Evolutionary conservation across 2,113 vertebrate species (phyloP).

Genomic region (Proteles cristata): DNA sequence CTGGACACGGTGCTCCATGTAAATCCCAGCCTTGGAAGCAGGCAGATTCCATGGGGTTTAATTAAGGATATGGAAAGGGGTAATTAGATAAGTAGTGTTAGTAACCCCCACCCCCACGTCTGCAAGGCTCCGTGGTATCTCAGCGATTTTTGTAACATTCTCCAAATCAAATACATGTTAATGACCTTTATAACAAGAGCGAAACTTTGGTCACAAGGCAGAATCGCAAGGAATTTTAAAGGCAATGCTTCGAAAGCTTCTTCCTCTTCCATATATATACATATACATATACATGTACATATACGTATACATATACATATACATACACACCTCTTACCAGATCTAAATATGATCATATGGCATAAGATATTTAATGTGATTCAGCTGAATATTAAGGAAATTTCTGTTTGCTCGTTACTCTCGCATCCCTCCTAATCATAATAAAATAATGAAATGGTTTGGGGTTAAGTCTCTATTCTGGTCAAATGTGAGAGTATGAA

Average conservation of each 20-base stretch:
- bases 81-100: not conserved
- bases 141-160: not conserved
- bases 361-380: not conserved
- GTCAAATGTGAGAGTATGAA: accelerated
- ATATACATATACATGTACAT: too few species aligned
- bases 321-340: not conserved
- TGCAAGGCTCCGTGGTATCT: not conserved
- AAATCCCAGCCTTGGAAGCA: not conserved
- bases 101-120: not conserved
- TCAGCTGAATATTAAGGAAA: not conserved
- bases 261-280: not conserved
- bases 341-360: not conserved
- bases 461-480: not conserved
- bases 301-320: too few species aligned
- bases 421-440: not conserved
- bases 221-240: not conserved
- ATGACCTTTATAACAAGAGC: not conserved
- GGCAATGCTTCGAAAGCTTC: not conserved
- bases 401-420: not conserved
- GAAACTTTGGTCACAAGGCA: not conserved
- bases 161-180: not conserved
- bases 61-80: not conserved
- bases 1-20: not conserved
- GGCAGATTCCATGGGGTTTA: not conserved
- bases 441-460: not conserved